Base-by-base conservation (phyloP, 1,140 invertebrate genomes). In the Microplitis mediator region DNA sequence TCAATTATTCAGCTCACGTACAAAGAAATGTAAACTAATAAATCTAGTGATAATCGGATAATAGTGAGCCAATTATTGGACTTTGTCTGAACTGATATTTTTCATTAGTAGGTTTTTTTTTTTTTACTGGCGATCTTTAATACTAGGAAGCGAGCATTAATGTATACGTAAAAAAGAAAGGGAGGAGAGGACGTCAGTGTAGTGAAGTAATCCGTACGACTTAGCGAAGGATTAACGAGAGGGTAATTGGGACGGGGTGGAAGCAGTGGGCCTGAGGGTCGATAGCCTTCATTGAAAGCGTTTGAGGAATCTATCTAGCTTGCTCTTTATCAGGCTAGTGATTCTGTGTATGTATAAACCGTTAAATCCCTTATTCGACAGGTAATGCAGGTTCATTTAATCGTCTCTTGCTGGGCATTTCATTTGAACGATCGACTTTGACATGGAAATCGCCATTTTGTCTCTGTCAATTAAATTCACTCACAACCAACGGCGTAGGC, bases 211-310 rank as follows among this genome's bases (percentile, higher is more conserved):
- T 72, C 71, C 71, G n/a, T 23, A 56, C 31, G 71, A 72, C 64
- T 72, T 72, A 72, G 56, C 39, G 56, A 72, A 51, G 70, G 71
- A 72, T 72, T 72, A 72, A 72, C 71, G 71, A 67, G 71, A 39
- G 63, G 23, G 64, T 72, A 72, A 72, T 72, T 72, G 71, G 64
- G 23, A 72, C 63, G 36, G 70, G 35, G 34, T 67, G 52, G 39
- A 39, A 67, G 54, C 51, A 31, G 63, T 13, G 45, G 11, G 50
- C 32, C 14, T n/a, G 14, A 45, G 45, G 63, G 39, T 65, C 63
- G 63, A 65, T 65, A 65, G 45, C 34, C 63, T 65, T 65, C 45
- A 31, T 65, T 45, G 8, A 50, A 65, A 65, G 16, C 16, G 23
- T 39, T 51, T 23, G 16, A 23, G 16, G 16, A 36, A 45, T 65